Conservation (phyloP, 2,113 vertebrate genomes). For the Psilopogon haemacephalus region DNA sequence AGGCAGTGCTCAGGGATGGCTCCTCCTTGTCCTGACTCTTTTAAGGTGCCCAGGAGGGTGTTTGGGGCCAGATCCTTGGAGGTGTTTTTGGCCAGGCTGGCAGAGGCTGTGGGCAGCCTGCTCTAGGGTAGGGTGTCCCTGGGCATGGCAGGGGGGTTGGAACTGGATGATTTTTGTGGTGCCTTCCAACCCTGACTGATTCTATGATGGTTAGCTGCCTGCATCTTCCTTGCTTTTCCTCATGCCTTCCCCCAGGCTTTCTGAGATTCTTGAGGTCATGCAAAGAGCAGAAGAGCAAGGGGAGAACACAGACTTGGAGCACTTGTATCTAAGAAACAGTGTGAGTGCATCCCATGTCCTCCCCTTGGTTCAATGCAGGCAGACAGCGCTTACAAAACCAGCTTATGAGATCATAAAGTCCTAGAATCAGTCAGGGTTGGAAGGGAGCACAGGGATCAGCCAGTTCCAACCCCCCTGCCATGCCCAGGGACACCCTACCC, state of each 20-base stretch:
- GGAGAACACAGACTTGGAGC: not conserved
- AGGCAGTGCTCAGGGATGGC: not conserved
- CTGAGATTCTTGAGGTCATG: not conserved
- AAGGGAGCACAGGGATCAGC: too few relatives aligned
- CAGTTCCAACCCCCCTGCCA: too few relatives aligned
- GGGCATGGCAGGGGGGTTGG: too few relatives aligned
- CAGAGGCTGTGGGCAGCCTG: too few relatives aligned
- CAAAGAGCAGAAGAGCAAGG: not conserved
- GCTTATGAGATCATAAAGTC: not conserved
- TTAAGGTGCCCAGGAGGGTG: too few relatives aligned
- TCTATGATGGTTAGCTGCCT: not conserved
- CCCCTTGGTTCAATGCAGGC: not conserved
- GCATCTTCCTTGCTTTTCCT: not conserved
- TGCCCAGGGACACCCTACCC: too few relatives aligned
- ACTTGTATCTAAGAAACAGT: not conserved
- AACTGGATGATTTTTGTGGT: too few relatives aligned
- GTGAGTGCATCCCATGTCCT: rapidly evolving
- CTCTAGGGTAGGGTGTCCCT: too few relatives aligned
- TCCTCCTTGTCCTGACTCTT: not conserved
- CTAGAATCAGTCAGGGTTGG: too few relatives aligned
- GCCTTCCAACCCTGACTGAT: too few relatives aligned
- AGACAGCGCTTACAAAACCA: not conserved
- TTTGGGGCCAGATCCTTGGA: too few relatives aligned
- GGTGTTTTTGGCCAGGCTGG: too few relatives aligned
- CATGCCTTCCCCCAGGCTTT: not conserved